Percentiles rank a stretch among this genome's conserved stretches.
Evolutionary conservation across 2,113 vertebrate genomes (phyloP).

Genomic region (Tautogolabrus adspersus): DNA sequence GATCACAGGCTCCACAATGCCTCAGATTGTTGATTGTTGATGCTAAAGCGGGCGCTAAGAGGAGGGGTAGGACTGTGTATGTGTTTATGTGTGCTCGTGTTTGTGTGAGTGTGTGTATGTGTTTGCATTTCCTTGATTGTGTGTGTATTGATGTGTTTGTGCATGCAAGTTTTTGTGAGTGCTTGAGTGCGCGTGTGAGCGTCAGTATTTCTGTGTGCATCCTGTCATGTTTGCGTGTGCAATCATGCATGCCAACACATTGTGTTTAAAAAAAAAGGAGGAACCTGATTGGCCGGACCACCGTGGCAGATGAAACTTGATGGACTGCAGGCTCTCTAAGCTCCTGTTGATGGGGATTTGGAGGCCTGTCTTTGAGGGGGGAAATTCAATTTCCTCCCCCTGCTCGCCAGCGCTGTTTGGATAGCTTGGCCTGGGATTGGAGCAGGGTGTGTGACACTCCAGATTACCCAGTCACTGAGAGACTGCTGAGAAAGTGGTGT

Average conservation of each 20-base stretch:
- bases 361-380: constrained; percentile 76
- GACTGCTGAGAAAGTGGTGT: constrained; percentile 69
- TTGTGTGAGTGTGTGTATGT: constrained; percentile 6
- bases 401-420: constrained; percentile 73
- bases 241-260: constrained; percentile 10
- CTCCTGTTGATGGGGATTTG: constrained; percentile 81
- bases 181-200: constrained; percentile 3
- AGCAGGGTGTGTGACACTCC: constrained; percentile 75
- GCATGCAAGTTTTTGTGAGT: constrained; percentile 16
- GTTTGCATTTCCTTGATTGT: constrained; percentile 61
- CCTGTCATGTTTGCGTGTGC: constrained; percentile 40
- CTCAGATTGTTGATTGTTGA: constrained; percentile 83
- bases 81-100: background rate
- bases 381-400: constrained; percentile 80
- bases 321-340: constrained; percentile 80
- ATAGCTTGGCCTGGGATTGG: constrained; percentile 72
- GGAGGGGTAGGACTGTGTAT: constrained; percentile 51
- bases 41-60: constrained; percentile 63
- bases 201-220: constrained; percentile 45
- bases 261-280: constrained; percentile 36
- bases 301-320: constrained; percentile 81
- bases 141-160: constrained; percentile 59
- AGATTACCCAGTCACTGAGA: constrained; percentile 64
- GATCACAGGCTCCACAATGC: constrained; percentile 84
- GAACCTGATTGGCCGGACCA: constrained; percentile 77